Evolutionary conservation across 1,140 invertebrate species (phyloP).

Genomic region (Drosophila nannoptera): DNA sequence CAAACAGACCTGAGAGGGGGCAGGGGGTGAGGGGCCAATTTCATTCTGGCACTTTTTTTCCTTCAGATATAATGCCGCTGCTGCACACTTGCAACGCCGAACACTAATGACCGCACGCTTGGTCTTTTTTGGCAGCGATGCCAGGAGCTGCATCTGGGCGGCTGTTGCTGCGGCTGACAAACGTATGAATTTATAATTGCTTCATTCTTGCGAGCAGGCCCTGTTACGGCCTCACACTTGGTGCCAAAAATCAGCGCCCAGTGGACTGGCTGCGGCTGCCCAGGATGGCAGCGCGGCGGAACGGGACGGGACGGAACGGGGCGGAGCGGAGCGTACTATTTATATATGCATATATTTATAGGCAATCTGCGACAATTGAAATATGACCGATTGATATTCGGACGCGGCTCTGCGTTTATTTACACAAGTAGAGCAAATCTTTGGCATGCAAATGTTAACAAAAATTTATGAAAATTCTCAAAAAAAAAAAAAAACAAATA

Average conservation of each 20-base stretch:
- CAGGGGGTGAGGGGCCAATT: background rate
- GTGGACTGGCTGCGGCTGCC: background rate
- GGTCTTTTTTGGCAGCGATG: constrained; percentile 50
- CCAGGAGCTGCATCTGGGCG: constrained; percentile 26
- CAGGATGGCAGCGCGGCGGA: background rate
- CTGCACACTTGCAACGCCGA: constrained; percentile 25
- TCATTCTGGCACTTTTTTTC: constrained; percentile 12
- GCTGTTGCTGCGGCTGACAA: constrained; percentile 10
- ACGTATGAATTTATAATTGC: constrained; percentile 72
- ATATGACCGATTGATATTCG: constrained; percentile 37
- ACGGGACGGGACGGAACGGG: background rate
- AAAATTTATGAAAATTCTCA: constrained; percentile 14
- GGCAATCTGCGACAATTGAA: constrained; percentile 24
- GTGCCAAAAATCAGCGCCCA: too few species aligned
- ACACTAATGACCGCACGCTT: constrained; percentile 60
- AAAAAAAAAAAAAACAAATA: too few species aligned
- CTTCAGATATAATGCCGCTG: constrained; percentile 21
- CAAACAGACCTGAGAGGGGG: background rate
- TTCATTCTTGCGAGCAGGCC: constrained; percentile 50
- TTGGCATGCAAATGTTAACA: constrained; percentile 37
- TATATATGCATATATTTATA: constrained; percentile 1
- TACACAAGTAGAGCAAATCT: constrained; percentile 53
- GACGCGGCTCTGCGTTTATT: constrained; percentile 54
- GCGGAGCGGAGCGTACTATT: background rate
- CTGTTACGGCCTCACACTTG: constrained; percentile 3